These are phyloP conservation scores for Buphagus erythrorhynchus DNA, from an alignment of 2,797 vertebrate genomes.

Conservation along the genomic window DNA sequence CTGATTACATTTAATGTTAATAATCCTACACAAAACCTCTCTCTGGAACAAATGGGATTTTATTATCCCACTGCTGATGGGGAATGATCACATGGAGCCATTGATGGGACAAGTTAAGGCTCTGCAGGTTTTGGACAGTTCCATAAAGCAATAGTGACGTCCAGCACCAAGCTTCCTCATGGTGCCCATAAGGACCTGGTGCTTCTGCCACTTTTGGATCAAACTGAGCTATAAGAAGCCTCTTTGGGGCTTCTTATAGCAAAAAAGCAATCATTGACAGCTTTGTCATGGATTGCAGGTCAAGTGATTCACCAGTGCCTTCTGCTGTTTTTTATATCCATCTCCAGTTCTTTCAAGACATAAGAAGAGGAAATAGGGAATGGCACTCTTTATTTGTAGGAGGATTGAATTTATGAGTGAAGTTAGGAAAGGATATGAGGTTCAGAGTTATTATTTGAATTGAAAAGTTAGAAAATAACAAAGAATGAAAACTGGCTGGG, in stretches of 20 bases:
- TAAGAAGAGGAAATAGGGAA: neutral
- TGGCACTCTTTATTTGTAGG: neutral
- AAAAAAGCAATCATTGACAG: neutral
- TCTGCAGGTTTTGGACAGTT: neutral
- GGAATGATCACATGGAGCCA: neutral
- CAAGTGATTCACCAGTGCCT: neutral
- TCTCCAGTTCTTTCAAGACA: neutral
- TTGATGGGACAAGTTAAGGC: neutral
- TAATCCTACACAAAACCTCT: neutral
- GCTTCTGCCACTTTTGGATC: neutral
- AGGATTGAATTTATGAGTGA: neutral
- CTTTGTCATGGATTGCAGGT: neutral
- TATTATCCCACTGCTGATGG: neutral
- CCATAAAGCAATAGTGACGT: rapidly evolving
- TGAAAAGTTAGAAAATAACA: neutral
- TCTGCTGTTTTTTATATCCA: neutral
- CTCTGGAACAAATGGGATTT: neutral
- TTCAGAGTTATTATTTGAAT: neutral
- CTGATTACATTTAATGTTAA: neutral
- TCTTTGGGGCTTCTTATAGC: too few relatives aligned
- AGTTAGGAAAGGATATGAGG: neutral
- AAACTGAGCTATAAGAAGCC: neutral
- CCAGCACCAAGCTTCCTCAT: neutral
- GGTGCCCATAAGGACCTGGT: neutral
- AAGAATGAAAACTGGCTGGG: neutral